Evolutionary conservation across 1,140 invertebrate species (phyloP), one percentile per base, ranked within the genome.

Genomic region (Heliconius himera): DNA sequence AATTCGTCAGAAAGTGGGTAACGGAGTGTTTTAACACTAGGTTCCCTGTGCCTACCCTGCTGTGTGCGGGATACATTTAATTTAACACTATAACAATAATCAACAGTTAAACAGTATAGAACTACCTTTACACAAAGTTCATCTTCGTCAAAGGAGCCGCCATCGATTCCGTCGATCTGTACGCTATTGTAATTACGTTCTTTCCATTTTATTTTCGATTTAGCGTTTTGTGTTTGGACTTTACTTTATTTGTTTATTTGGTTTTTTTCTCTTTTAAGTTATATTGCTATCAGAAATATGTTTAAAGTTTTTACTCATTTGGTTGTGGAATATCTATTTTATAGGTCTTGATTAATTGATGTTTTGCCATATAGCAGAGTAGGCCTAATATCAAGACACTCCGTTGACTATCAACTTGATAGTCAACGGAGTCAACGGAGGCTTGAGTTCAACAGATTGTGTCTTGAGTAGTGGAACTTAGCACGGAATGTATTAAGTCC

Each of bases 131-230:
- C 51, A 75, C 36, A 38, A 60, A 74, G 81, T 81, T 76, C 82
- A 78, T 81, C 82, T 81, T 54, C 82, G 80, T 85, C 84, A 87
- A 89, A 88, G 85, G 56, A 77, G 84, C 86, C 86, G 88, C 75
- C 83, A 89, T 88, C 85, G 84, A 85, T 85, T 84, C 83, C 73
- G 81, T 84, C 83, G 83, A 88, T 87, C 84, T 83, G 81, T 80
- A 78, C 81, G 82, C 85, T 81, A 84, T 84, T 81, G 82, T 87
- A 89, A 89, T 89, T 87, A 89, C 81, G 81, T 82, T 83, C 81
- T 83, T 77, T 82, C 76, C 81, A 84, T 85, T 86, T 85, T 86
- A 84, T 82, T 81, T 87, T 81, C 85, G 80, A 87, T 85, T 73
- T 81, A 84, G 83, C 54, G 83, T 84, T 83, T 78, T 78, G 77